Evolutionary conservation across 2,797 vertebrate species (phyloP).

Genomic region (Phataginus tricuspis): DNA sequence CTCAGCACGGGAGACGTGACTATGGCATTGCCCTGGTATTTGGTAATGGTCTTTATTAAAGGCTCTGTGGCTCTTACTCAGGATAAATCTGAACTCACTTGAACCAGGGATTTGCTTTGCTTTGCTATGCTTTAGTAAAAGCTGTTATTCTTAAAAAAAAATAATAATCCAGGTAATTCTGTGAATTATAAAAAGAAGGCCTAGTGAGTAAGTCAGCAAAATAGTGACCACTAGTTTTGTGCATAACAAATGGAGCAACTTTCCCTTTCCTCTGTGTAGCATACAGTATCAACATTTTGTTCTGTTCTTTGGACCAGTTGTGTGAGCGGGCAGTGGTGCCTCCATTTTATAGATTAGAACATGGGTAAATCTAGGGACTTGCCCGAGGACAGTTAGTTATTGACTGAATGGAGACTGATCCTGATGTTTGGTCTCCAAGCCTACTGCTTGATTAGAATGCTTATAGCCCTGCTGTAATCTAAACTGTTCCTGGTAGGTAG

Average conservation of each 20-base stretch:
- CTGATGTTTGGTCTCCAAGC: constrained; percentile 10
- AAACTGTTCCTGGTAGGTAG: background rate
- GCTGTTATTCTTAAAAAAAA: background rate
- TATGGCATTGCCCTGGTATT: background rate
- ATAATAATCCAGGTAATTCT: background rate
- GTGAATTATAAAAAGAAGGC: background rate
- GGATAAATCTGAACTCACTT: background rate
- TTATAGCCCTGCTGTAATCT: background rate
- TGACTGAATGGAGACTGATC: constrained; percentile 10
- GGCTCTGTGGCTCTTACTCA: constrained; percentile 7
- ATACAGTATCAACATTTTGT: background rate
- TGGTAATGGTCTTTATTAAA: background rate
- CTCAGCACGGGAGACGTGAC: background rate
- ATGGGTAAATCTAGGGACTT: constrained; percentile 37
- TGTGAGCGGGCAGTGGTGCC: background rate
- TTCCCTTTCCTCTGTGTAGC: background rate
- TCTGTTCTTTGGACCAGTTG: background rate
- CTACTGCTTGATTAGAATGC: background rate
- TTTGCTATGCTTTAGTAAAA: constrained; percentile 11
- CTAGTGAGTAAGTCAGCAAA: background rate
- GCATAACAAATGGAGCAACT: background rate
- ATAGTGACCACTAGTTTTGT: constrained; percentile 15
- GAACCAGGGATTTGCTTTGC: background rate
- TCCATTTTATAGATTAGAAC: constrained; percentile 13
- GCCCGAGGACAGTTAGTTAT: background rate